Base-by-base conservation (phyloP, 2,797 vertebrate species). In the Dryobates pubescens region DNA sequence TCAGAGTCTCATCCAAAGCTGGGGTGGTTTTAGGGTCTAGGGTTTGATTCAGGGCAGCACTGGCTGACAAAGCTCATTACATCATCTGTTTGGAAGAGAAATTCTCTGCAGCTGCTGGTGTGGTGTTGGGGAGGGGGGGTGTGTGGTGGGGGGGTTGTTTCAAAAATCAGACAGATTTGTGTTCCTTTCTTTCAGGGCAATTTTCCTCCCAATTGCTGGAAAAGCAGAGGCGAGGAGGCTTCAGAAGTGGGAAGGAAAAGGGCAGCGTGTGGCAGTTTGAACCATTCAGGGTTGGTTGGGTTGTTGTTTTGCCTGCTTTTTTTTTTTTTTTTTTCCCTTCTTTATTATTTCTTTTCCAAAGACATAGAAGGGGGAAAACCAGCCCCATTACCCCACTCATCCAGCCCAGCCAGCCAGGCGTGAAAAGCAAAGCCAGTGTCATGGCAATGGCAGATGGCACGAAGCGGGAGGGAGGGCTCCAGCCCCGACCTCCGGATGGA, bases 381-480 rank as follows among this genome's bases (percentile, higher is more conserved):
- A 77, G 56, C 83, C 92, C 92, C 74, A 61, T 84, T 87, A 65
- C 82, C 70, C 86, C 38, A 4, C 49, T 26, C 92, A 78, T 54
- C 79, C 81, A 78, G 41, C 58, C 20, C 30, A 14, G 64, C 72
- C 90, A 79, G 82, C 90, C 93, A 94, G 83, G 85, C 83, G 74
- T 95, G 89, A 94, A 95, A 84, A 89, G 91, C 76, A 70, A 64
- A 89, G 89, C 10, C 74, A 78, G 79, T 64, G 94, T 67, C 89
- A 73, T 65, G 92, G 93, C 89, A 86, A 82, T 85, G 93, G 93
- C 96, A 97, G 96, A 95, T 96, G 96, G 96, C 90, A 93, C 24
- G 14, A 29, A 78, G 47, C 11, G 17, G 58, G 75, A 86, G 72
- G 77, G 74, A 88, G 71, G 59, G 74, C 69, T 86, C 86, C 53